A percentile compares a stretch with the other conserved stretches of the same genome.
These are phyloP conservation scores for Chamaedrilus cognettii DNA, from an alignment of 2,888 invertebrate species.

Conservation along the genomic window DNA sequence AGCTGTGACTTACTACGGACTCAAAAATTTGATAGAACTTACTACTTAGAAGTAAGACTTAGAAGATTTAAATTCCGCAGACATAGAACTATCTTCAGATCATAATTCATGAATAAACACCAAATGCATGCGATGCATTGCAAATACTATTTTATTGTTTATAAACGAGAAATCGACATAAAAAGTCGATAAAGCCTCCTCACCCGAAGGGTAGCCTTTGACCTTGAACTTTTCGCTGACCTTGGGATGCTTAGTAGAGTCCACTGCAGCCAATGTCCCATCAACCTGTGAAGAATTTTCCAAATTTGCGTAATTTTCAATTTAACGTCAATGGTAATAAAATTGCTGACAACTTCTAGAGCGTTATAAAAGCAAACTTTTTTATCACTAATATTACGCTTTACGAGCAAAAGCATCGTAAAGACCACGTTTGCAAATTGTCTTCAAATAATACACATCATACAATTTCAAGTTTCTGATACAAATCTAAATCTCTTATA, in stretches of 20 bases:
- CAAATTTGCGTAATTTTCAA: too few species aligned
- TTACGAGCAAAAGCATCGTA: not conserved
- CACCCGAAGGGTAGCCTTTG: slow-evolving; percentile 57
- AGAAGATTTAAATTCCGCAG: not conserved
- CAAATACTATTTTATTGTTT: not conserved
- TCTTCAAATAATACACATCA: not conserved
- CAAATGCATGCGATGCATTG: not conserved
- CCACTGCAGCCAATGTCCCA: slow-evolving; percentile 80
- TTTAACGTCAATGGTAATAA: not conserved
- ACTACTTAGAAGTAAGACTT: too few species aligned
- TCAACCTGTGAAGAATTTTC: slow-evolving; percentile 64
- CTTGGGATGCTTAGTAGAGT: slow-evolving; percentile 76
- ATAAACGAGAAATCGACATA: too few species aligned
- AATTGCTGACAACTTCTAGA: not conserved
- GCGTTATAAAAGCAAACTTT: not conserved
- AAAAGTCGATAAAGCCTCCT: not conserved
- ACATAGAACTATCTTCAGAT: too few species aligned
- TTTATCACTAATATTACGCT: too few species aligned
- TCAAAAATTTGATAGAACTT: too few species aligned
- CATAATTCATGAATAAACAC: not conserved
- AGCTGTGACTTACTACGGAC: too few species aligned
- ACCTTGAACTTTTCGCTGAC: slow-evolving; percentile 68
- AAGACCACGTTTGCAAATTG: too few species aligned
- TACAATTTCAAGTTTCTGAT: not conserved
- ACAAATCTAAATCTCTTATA: too few species aligned